Evolutionary conservation across 92 coral and sea anemone species (phyloP).

Genomic region (Bergia sp.): DNA sequence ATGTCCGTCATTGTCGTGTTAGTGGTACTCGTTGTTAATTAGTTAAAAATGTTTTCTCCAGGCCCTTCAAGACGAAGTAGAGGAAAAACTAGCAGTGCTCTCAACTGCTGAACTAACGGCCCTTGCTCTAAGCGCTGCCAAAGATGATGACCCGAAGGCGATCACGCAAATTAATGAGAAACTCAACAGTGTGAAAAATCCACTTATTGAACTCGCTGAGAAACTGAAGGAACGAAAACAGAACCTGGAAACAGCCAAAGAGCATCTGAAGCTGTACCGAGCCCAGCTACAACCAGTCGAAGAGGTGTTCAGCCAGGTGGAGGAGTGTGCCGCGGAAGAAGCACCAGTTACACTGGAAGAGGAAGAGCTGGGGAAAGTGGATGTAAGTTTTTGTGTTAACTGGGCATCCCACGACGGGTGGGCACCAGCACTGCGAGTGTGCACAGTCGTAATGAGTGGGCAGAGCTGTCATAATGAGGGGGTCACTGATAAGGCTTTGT

Average conservation of each 20-base stretch:
- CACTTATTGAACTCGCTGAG: conserved; percentile 75
- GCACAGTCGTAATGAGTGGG: neutral
- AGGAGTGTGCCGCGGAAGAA: conserved; percentile 68
- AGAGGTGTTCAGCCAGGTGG: conserved; percentile 84
- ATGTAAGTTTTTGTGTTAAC: conserved; percentile 61
- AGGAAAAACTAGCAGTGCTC: conserved; percentile 66
- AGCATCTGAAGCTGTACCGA: conserved; percentile 76
- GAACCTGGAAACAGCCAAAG: conserved; percentile 75
- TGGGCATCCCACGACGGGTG: neutral
- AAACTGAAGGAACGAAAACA: conserved; percentile 83
- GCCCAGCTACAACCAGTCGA: conserved; percentile 86
- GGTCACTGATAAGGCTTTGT: too few relatives aligned
- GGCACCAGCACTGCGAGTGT: neutral
- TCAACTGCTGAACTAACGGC: conserved; percentile 82
- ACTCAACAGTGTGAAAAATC: conserved; percentile 63
- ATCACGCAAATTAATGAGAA: conserved; percentile 73
- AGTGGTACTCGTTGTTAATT: neutral
- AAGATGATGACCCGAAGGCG: conserved; percentile 95
- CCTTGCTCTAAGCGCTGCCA: conserved; percentile 68
- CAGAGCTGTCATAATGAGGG: neutral
- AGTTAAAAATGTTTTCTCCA: conserved; percentile 11
- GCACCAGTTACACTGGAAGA: conserved; percentile 85
- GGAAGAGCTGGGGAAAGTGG: conserved; percentile 88
- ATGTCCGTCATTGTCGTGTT: neutral
- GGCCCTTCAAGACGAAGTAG: conserved; percentile 77